phyloP scores from a whole-genome alignment of 1,140 invertebrate genomes.

The Luehdorfia chinensis region DNA sequence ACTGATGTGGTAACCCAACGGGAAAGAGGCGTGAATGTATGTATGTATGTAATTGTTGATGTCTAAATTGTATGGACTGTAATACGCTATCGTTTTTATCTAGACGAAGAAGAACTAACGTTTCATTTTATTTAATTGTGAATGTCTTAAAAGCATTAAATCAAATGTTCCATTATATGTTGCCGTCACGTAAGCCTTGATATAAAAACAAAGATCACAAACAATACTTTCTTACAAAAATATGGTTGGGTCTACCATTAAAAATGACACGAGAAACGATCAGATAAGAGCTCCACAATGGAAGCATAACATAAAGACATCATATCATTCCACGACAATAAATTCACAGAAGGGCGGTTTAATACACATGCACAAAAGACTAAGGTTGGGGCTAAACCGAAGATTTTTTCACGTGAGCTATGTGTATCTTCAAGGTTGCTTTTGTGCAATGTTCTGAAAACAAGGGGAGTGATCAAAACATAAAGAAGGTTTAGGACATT shows the following conservation, averaged over 20 bases:
- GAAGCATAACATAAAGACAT: conserved; percentile 69
- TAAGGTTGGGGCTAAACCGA: conserved; percentile 38
- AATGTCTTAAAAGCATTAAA: too few species aligned
- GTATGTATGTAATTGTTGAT: too few species aligned
- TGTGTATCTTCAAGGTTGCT: conserved; percentile 36
- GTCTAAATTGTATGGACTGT: too few species aligned
- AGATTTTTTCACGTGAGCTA: conserved; percentile 56
- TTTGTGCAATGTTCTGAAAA: conserved; percentile 57
- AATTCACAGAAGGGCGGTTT: conserved; percentile 66
- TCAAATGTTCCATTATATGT: too few species aligned
- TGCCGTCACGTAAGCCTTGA: not conserved
- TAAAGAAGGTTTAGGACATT: conserved; percentile 18
- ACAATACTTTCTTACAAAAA: conserved; percentile 15
- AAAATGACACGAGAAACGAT: conserved; percentile 58
- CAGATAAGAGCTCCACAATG: conserved; percentile 69
- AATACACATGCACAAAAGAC: conserved; percentile 61
- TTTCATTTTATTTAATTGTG: too few species aligned
- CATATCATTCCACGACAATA: conserved; percentile 71
- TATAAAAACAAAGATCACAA: conserved; percentile 1
- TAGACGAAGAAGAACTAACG: too few species aligned
- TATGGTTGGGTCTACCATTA: conserved; percentile 43
- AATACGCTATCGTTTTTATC: too few species aligned
- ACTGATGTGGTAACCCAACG: too few species aligned
- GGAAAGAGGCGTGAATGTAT: too few species aligned
- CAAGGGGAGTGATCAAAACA: conserved; percentile 72